Percentiles rank a stretch among this genome's conserved stretches.
phyloP scores from a whole-genome alignment of 2,888 invertebrate species.

The Catocala fraxini region DNA sequence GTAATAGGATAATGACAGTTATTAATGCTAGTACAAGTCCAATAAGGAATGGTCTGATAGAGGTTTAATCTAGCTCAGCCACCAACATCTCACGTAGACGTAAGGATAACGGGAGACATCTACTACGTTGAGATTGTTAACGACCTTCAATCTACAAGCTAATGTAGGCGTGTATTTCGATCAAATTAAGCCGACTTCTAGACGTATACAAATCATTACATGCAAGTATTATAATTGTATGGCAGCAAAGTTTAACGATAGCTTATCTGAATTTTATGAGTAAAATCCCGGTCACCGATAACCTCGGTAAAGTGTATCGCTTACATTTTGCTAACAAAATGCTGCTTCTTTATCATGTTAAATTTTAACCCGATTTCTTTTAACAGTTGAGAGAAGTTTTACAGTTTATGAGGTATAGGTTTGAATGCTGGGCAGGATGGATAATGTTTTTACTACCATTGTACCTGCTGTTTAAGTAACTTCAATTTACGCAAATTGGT shows the following conservation, averaged over 20 bases:
- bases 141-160: too few relatives aligned
- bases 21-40: not conserved
- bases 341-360: constrained; percentile 42
- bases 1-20: too few relatives aligned
- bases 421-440: constrained; percentile 46
- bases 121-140: not conserved
- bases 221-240: too few relatives aligned
- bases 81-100: constrained; percentile 11
- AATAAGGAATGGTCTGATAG: constrained; percentile 3
- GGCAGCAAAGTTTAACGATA: not conserved
- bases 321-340: constrained; percentile 46
- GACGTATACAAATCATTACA: too few relatives aligned
- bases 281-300: constrained; percentile 41
- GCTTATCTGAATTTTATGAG: constrained; percentile 41
- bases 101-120: constrained; percentile 9
- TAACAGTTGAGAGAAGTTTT: constrained; percentile 26
- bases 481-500: constrained; percentile 12
- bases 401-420: constrained; percentile 36
- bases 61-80: constrained; percentile 8
- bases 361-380: constrained; percentile 4
- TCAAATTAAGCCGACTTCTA: too few relatives aligned
- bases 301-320: constrained; percentile 50
- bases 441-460: constrained; percentile 39
- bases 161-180: too few relatives aligned
- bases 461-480: constrained; percentile 26